Percentiles rank a stretch among this genome's conserved stretches.
Evolutionary conservation across 2,797 vertebrate species (phyloP).

Genomic region (Dermochelys coriacea): DNA sequence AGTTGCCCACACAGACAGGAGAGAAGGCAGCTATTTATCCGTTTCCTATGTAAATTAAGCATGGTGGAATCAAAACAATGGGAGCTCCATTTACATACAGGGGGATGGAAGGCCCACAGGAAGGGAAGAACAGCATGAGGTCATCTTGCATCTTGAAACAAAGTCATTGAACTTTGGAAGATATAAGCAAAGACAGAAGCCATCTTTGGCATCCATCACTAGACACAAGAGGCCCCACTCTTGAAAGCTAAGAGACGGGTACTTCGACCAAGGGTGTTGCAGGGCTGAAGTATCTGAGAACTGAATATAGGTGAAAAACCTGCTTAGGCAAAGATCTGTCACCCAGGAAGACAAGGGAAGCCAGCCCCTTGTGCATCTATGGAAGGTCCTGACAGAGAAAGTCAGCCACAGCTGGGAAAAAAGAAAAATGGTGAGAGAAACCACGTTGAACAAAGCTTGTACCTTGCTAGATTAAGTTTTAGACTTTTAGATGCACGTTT

Average conservation of each 20-base stretch:
- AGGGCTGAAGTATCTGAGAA: neutral
- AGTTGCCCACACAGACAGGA: neutral
- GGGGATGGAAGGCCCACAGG: neutral
- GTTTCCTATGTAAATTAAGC: neutral
- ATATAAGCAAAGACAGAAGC: neutral
- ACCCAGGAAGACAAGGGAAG: neutral
- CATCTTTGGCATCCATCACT: neutral
- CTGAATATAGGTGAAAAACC: neutral
- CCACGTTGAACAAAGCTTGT: neutral
- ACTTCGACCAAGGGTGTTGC: neutral
- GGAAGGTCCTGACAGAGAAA: neutral
- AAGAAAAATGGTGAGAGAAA: neutral
- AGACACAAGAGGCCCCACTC: neutral
- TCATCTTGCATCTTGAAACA: neutral
- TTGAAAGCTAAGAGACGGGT: neutral
- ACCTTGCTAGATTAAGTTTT: neutral
- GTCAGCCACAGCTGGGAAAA: no score
- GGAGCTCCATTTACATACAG: neutral
- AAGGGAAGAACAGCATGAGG: neutral
- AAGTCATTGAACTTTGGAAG: neutral
- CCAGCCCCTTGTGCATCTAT: neutral
- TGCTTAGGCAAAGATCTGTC: neutral
- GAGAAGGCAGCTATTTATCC: neutral
- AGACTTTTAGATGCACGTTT: neutral
- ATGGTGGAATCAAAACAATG: neutral